Percentiles rank a stretch among this genome's conserved stretches.
These are phyloP conservation scores for Haliclystus octoradiatus DNA, from an alignment of 30 jellyfish, hydroid and myxozoan species.

Conservation along the genomic window DNA sequence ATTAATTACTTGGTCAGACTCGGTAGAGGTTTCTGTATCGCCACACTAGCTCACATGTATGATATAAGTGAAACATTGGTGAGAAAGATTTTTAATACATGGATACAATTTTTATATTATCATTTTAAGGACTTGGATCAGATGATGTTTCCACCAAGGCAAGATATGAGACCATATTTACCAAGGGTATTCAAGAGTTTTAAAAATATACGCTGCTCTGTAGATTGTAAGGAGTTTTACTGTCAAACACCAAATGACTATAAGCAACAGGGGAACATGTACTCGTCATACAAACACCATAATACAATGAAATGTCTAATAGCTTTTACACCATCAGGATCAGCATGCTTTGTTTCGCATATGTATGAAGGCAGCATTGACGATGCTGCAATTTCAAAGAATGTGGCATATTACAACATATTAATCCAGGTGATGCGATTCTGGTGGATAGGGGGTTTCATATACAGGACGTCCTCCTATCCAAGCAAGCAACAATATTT, in stretches of 20 bases:
- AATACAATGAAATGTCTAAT: constrained; percentile 35
- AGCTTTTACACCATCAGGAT: constrained; percentile 39
- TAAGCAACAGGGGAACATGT: constrained; percentile 34
- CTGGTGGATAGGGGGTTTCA: constrained; percentile 72
- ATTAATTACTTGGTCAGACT: constrained; percentile 41
- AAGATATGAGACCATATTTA: constrained; percentile 9
- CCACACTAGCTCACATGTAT: constrained; percentile 50
- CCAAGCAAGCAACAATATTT: constrained; percentile 55
- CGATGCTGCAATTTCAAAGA: constrained; percentile 2
- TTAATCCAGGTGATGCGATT: constrained; percentile 44
- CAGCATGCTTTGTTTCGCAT: too few relatives aligned
- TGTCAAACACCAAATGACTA: constrained; percentile 44
- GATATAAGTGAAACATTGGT: constrained; percentile 37
- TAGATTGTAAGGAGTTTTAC: constrained; percentile 33
- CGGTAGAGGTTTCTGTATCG: constrained; percentile 51
- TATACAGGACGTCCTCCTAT: constrained; percentile 37
- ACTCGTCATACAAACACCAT: constrained; percentile 41
- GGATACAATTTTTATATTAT: constrained; percentile 46
- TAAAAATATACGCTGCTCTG: constrained; percentile 13
- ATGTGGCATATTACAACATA: constrained; percentile 56
- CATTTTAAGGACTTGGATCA: constrained; percentile 43
- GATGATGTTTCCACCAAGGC: constrained; percentile 54
- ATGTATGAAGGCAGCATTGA: constrained; percentile 16
- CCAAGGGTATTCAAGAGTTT: constrained; percentile 38
- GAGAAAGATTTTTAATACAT: constrained; percentile 44